Conservation (phyloP, 2,888 invertebrate genomes). For the Alcis repandata region DNA sequence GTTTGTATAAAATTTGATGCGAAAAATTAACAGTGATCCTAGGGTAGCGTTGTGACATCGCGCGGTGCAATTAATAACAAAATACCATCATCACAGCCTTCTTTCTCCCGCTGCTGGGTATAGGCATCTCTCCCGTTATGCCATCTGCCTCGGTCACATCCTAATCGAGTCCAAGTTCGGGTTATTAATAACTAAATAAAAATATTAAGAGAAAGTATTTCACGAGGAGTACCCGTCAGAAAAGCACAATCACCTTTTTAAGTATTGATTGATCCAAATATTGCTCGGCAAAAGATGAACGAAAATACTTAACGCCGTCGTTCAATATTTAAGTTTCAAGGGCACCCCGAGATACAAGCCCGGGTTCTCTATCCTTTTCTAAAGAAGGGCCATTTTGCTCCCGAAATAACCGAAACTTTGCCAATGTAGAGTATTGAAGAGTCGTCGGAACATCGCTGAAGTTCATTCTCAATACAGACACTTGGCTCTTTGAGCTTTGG, state of each 20-base stretch:
- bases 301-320: conserved; percentile 1
- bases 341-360: not conserved
- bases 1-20: too few species aligned
- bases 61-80: too few species aligned
- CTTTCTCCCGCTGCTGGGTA: too few species aligned
- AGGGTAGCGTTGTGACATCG: too few species aligned
- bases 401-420: conserved; percentile 11
- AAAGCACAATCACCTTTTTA: not conserved
- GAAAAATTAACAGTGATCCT: too few species aligned
- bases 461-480: not conserved
- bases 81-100: too few species aligned
- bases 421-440: conserved; percentile 7
- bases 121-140: too few species aligned
- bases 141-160: too few species aligned
- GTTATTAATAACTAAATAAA: too few species aligned
- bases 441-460: not conserved
- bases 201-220: too few species aligned
- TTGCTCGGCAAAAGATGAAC: not conserved
- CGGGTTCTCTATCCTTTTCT: conserved; percentile 11
- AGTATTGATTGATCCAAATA: not conserved
- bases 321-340: conserved; percentile 11
- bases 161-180: too few species aligned
- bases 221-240: too few species aligned
- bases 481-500: conserved; percentile 3
- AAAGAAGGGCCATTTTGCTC: conserved; percentile 16